Evolutionary conservation across 2,797 vertebrate genomes (phyloP).

Genomic region (Thamnophis elegans): DNA sequence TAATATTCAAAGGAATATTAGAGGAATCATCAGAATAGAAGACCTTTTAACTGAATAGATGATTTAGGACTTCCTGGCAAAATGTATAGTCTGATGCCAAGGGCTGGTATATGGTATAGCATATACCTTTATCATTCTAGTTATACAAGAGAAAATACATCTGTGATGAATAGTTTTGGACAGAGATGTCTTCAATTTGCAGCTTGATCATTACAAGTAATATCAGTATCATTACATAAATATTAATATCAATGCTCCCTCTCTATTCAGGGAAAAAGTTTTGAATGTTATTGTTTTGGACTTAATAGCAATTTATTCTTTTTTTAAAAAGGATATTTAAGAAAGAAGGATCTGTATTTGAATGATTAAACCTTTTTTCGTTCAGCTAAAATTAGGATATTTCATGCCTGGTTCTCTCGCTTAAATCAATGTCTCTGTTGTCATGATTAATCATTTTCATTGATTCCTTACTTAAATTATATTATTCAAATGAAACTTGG

Average conservation of each 20-base stretch:
- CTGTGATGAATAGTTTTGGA: background rate
- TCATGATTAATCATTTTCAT: slow-evolving; percentile 29
- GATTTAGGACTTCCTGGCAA: background rate
- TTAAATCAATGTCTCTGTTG: slow-evolving; percentile 44
- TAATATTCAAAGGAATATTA: too few relatives aligned
- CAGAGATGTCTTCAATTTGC: background rate
- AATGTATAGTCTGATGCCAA: background rate
- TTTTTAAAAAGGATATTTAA: slow-evolving; percentile 3
- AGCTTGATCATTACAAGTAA: background rate
- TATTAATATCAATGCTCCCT: too few relatives aligned
- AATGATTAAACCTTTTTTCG: slow-evolving; percentile 23
- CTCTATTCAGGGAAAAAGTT: background rate
- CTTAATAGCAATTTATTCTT: background rate
- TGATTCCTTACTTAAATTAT: slow-evolving; percentile 6
- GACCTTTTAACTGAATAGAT: background rate
- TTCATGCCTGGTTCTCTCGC: slow-evolving; percentile 32
- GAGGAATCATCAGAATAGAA: background rate
- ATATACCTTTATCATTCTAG: background rate
- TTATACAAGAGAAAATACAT: background rate
- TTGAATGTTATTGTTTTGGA: slow-evolving; percentile 1
- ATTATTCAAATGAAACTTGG: slow-evolving; percentile 1
- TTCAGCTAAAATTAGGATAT: background rate
- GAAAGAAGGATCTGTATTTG: slow-evolving; percentile 1
- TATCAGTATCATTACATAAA: background rate
- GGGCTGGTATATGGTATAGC: background rate